Conservation (phyloP, 2,888 invertebrate species). For the Aleiodes leptofemur region DNA sequence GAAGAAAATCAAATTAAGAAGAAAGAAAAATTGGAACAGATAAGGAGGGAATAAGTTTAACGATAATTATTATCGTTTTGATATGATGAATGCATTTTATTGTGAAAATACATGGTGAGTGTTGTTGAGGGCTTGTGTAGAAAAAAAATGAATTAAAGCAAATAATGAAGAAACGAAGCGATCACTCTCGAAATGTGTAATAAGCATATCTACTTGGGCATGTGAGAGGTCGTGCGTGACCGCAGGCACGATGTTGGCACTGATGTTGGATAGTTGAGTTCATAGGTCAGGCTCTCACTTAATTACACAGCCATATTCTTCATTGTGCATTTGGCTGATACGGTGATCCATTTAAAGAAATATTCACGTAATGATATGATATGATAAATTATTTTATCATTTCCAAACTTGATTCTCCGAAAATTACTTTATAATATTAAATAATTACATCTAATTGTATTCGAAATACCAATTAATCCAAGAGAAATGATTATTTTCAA, state of each 20-base stretch:
- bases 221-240: constrained; percentile 48
- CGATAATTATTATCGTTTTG: not conserved
- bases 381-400: not conserved
- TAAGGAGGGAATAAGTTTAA: not conserved
- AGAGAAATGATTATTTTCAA: too few relatives aligned
- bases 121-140: not conserved
- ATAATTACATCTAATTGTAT: too few relatives aligned
- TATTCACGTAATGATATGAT: constrained; percentile 12
- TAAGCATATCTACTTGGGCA: not conserved
- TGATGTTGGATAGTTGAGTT: constrained; percentile 35
- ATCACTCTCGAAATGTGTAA: constrained; percentile 12
- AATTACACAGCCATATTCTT: constrained; percentile 49
- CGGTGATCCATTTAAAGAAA: not conserved
- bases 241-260: constrained; percentile 31
- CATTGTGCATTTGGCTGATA: constrained; percentile 5
- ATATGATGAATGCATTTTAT: constrained; percentile 22
- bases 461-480: too few relatives aligned
- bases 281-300: constrained; percentile 52
- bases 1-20: not conserved
- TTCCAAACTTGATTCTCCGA: too few relatives aligned
- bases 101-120: not conserved
- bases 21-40: constrained; percentile 14
- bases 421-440: too few relatives aligned
- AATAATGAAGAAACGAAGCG: not conserved
- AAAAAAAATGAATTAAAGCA: not conserved